Evolutionary conservation across 2,797 vertebrate genomes (phyloP), one percentile per base, ranked within the genome.

Genomic region (Sebastes umbrosus): DNA sequence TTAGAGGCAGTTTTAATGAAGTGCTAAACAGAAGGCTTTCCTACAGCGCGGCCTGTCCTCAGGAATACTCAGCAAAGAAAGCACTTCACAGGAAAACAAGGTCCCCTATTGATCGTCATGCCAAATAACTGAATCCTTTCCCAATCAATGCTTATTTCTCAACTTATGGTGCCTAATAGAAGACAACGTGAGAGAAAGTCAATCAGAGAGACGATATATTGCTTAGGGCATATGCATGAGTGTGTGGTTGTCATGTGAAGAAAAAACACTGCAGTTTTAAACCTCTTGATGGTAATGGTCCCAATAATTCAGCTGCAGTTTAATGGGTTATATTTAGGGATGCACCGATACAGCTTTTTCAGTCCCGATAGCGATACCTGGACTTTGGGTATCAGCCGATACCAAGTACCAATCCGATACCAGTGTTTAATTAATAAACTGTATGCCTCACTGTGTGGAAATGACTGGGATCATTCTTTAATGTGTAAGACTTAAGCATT

Each of bases 1-100:
- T 97, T 97, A 97, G 97, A 97, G 92, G 93, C 92, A 94, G 95
- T 96, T 96, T 97, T 97, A 97, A 97, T 97, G 96, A 97, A 97
- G 97, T 97, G 96, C 96, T 96, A 96, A 97, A 96, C 96, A 97
- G 94, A 93, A 92, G 94, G 95, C 93, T 95, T 95, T 91, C 94
- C 92, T 94, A 93, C 95, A 95, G 94, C 89, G 94, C 88, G 94
- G 91, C 88, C 92, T 50, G 87, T 96, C 94, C 92, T 92, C 81
- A 88, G 95, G 79, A 94, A 95, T 83, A 92, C 83, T 89, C 84
- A 57, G 85, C 88, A 94, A 91, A 93, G 89, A 92, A 94, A 92
- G 87, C 83, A 91, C 92, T 94, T 93, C 83, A 83, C 77, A 87
- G 84, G 82, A 91, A 94, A 92, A 93, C 91, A 94, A 89, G 85